These are phyloP conservation scores for Cricetomys ansorgei DNA, from an alignment of 2,113 vertebrate species.

Conservation along the genomic window DNA sequence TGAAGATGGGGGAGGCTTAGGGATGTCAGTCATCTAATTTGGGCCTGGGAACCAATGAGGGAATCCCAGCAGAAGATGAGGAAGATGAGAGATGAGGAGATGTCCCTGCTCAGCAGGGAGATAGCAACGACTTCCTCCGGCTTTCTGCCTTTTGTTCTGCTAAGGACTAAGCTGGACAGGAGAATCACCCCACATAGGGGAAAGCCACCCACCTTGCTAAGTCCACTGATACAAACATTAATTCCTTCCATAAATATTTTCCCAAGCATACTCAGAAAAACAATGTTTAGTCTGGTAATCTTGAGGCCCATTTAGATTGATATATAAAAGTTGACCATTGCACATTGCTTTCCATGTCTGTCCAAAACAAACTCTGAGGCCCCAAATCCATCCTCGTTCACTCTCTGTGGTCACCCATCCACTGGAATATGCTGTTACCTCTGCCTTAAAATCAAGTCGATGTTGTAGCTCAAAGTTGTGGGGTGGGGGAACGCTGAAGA, in stretches of 20 bases:
- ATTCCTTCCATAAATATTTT: neutral
- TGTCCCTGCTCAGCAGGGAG: neutral
- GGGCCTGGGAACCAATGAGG: neutral
- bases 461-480: neutral
- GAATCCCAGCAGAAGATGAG: neutral
- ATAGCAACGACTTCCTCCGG: neutral
- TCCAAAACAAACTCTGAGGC: neutral
- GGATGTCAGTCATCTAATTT: neutral
- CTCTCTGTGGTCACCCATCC: neutral
- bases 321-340: neutral
- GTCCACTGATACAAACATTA: neutral
- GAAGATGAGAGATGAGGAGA: neutral
- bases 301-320: neutral
- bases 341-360: neutral
- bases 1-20: neutral
- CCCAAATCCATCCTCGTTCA: neutral
- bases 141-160: neutral
- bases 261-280: neutral
- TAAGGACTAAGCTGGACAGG: neutral
- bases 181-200: neutral
- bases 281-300: neutral
- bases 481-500: neutral
- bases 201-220: too few relatives aligned
- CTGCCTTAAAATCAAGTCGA: neutral
- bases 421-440: neutral